Percentiles rank a stretch among this genome's conserved stretches.
These are phyloP conservation scores for Erannis defoliaria DNA, from an alignment of 2,888 invertebrate genomes.

Conservation along the genomic window DNA sequence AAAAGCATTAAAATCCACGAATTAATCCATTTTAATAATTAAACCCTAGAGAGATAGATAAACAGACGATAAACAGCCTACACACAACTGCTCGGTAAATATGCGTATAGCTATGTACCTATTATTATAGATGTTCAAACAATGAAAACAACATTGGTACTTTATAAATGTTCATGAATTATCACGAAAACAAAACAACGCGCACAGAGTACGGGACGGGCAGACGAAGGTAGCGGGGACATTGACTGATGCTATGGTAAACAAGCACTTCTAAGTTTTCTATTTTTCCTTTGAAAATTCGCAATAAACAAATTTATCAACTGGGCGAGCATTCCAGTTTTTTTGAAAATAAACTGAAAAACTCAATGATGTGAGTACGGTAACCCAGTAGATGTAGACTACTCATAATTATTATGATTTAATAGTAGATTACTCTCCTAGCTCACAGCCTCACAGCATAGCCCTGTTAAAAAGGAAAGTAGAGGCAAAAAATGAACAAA, in stretches of 20 bases:
- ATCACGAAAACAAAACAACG: conserved; percentile 14
- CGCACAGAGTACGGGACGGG: conserved; percentile 8
- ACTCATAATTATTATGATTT: no score
- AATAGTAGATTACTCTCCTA: no score
- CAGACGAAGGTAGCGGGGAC: conserved; percentile 15
- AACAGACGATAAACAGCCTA: not conserved
- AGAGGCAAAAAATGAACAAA: not conserved
- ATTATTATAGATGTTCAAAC: not conserved
- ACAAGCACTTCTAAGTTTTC: conserved; percentile 12
- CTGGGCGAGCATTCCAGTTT: not conserved
- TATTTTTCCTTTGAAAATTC: conserved; percentile 3
- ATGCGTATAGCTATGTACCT: no score
- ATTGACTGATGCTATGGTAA: conserved; percentile 17
- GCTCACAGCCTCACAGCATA: no score
- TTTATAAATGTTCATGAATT: conserved; percentile 15
- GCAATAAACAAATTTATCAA: not conserved
- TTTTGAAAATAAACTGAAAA: conserved; percentile 5
- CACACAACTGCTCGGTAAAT: not conserved
- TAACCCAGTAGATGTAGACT: not conserved
- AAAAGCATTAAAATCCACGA: no score
- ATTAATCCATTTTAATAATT: no score
- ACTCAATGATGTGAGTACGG: not conserved
- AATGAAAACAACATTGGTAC: conserved; percentile 4
- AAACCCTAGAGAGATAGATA: not conserved
- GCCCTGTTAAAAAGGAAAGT: no score